These are phyloP conservation scores for Dicerorhinus sumatrensis DNA, from an alignment of 2,113 vertebrate species.

Conservation along the genomic window DNA sequence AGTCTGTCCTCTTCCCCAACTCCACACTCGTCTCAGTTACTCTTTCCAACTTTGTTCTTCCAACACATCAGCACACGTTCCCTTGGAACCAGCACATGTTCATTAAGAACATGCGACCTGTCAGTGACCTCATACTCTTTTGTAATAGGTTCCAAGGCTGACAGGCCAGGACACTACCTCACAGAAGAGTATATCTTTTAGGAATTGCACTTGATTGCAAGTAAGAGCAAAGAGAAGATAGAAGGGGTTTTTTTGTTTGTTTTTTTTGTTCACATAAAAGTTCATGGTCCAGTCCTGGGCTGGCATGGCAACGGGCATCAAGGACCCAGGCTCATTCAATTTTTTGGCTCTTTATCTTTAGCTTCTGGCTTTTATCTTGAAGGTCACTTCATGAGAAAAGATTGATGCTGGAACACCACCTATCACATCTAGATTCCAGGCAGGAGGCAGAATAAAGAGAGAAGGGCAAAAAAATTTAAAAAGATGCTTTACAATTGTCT, in stretches of 20 bases:
- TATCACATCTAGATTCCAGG: background rate
- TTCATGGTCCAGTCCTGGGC: background rate
- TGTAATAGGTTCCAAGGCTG: background rate
- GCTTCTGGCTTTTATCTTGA: background rate
- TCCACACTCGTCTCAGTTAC: background rate
- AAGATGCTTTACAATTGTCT: background rate
- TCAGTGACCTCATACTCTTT: background rate
- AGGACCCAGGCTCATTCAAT: background rate
- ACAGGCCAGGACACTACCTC: background rate
- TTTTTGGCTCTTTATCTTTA: background rate
- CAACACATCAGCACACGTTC: background rate
- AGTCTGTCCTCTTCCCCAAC: background rate
- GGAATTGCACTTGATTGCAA: background rate
- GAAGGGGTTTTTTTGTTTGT: background rate
- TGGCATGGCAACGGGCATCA: too few relatives aligned
- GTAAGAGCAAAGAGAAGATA: background rate
- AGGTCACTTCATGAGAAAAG: background rate
- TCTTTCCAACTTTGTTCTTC: background rate
- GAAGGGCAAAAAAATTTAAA: background rate
- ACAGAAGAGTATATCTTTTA: background rate
- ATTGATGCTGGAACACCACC: background rate
- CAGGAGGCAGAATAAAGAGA: background rate
- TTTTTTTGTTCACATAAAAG: background rate
- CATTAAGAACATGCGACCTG: background rate
- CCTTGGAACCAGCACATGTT: background rate